Evolutionary conservation across 1,140 invertebrate species (phyloP).

Genomic region (Saxidomus purpurata): DNA sequence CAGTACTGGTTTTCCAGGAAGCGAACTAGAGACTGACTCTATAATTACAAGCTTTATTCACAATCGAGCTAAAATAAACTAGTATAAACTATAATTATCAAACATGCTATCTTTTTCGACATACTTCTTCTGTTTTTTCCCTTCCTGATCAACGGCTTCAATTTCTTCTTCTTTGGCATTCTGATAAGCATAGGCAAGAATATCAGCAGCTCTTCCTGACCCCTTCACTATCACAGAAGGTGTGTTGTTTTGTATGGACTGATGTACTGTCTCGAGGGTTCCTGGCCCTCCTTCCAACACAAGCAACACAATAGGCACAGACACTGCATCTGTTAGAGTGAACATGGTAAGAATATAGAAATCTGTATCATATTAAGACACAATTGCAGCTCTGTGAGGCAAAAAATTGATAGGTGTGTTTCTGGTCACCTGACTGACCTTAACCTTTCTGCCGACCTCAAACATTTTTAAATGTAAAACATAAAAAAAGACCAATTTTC

Average conservation of each 20-base stretch:
- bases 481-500: too few relatives aligned
- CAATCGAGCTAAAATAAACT: too few relatives aligned
- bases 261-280: constrained; percentile 84
- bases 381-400: too few relatives aligned
- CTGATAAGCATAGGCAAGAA: constrained; percentile 86
- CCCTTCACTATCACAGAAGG: constrained; percentile 86
- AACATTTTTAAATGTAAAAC: not conserved
- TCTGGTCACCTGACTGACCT: too few relatives aligned
- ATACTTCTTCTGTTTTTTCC: constrained; percentile 74
- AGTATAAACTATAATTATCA: too few relatives aligned
- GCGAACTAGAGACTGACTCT: too few relatives aligned
- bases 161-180: constrained; percentile 81
- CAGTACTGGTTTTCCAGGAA: too few relatives aligned
- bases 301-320: constrained; percentile 84
- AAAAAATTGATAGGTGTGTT: too few relatives aligned
- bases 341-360: not conserved
- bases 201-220: constrained; percentile 87
- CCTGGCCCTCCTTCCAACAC: constrained; percentile 86
- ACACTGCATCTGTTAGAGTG: constrained; percentile 76
- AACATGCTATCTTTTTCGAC: too few relatives aligned
- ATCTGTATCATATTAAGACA: too few relatives aligned
- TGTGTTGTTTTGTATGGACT: constrained; percentile 81
- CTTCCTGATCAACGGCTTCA: constrained; percentile 72
- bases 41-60: too few relatives aligned
- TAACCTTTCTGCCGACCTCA: too few relatives aligned